Evolutionary conservation across 2,797 vertebrate genomes (phyloP), one percentile per base, ranked within the genome.

Genomic region (Anomalospiza imberbis): DNA sequence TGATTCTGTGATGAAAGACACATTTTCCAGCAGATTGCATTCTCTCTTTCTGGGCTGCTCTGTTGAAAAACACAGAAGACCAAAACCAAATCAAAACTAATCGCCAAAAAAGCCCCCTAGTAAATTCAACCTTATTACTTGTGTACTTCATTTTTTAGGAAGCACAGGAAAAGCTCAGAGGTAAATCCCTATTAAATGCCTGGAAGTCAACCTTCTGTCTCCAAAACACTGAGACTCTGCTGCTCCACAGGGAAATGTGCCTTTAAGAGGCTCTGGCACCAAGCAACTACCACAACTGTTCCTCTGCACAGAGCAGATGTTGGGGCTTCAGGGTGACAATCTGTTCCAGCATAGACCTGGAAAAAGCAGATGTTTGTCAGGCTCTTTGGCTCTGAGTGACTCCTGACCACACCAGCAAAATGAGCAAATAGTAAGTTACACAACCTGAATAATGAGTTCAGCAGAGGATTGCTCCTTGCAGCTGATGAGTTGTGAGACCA

Each of bases 291-390:
- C 74, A 73, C 88, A 91, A 82, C 77, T 73, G 71, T 34, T 91
- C 73, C 55, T 81, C 66, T 51, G 9, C 1, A 0, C 55, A 38
- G 55, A 85, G 67, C 93, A 95, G 95, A 94, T 88, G 83, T 71
- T 76, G 62, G 55, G 77, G 60, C 90, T 87, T 67, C 1, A 2
- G 67, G 53, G 44, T 71, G 71, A 60, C 86, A 63, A 47, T 81
- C 74, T 91, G 77, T 79, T 91, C 67, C 53, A 45, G 31, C 1
- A 2, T 8, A 73, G 74, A 87, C 53, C 74, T 73, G 63, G 76
- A 82, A 81, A 90, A 90, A 72, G 32, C 94, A 95, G 88, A 93
- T 93, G 92, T 93, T 88, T 78, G 12, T 91, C 88, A 73, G 89
- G 38, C 88, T 81, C 63, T 45, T 76, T 76, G 93, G 90, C 88